Evolutionary conservation across 2,888 invertebrate species (phyloP).

Genomic region (Drosophila incognita): DNA sequence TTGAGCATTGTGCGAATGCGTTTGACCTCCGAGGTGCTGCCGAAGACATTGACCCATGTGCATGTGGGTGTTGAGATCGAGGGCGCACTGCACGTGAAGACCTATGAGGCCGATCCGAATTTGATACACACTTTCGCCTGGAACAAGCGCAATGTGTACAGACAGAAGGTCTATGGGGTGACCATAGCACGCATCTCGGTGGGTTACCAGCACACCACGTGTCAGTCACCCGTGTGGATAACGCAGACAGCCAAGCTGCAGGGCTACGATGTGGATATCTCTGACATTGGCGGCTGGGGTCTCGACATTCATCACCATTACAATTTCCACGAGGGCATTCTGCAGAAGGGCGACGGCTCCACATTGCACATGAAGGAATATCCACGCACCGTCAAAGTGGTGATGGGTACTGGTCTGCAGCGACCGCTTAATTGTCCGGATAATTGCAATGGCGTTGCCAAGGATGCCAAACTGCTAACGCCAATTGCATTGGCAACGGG

Average conservation of each 20-base stretch:
- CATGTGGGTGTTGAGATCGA: constrained; percentile 97
- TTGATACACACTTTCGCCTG: constrained; percentile 98
- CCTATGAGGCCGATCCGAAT: constrained; percentile 98
- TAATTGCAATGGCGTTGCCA: constrained; percentile 93
- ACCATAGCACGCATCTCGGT: constrained; percentile 95
- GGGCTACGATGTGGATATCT: constrained; percentile 98
- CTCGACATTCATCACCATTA: constrained; percentile 99
- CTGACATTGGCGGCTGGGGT: constrained; percentile 99
- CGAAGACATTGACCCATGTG: constrained; percentile 93
- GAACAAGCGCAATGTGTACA: constrained; percentile 99
- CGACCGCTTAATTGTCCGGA: constrained; percentile 94
- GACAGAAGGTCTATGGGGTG: constrained; percentile 96
- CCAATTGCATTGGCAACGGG: constrained; percentile 97
- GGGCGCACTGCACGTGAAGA: constrained; percentile 95
- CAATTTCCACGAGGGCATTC: constrained; percentile 98
- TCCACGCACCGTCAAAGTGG: constrained; percentile 94
- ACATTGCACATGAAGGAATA: constrained; percentile 97
- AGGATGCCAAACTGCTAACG: constrained; percentile 94
- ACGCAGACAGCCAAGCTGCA: constrained; percentile 96
- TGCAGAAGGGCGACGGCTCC: constrained; percentile 99
- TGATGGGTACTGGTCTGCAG: constrained; percentile 96
- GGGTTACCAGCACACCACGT: constrained; percentile 97
- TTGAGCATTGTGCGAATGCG: constrained; percentile 96
- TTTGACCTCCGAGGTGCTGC: constrained; percentile 92
- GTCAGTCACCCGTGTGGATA: constrained; percentile 96